Base-by-base conservation (phyloP, 2,113 vertebrate genomes). In the Anoplopoma fimbria region DNA sequence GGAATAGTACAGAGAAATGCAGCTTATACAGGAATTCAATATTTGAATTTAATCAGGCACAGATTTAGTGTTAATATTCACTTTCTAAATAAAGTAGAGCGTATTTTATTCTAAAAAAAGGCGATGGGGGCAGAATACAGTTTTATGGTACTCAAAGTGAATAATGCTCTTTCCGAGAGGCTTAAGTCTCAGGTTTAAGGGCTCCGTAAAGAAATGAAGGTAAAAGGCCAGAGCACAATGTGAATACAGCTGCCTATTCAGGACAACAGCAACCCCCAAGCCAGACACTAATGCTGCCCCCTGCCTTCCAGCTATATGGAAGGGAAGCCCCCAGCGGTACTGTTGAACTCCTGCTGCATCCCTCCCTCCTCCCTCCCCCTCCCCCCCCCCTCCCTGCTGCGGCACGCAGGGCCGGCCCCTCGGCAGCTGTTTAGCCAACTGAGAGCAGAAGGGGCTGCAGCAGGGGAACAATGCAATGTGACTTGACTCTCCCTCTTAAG, bases 221-320 rank as follows among this genome's bases (percentile, higher is more conserved):
- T 91, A 64, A 89, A 85, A 77, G 87, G 51, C 45, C 25, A 12
- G 55, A 61, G 23, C 79, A 89, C 77, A 87, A 84, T 88, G 90
- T 87, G 91, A 93, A 92, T 93, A 89, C 90, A 93, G 93, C 93
- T 94, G 92, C 82, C 88, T 82, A 77, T 93, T 91, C 77, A 93
- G 73, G 79, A 67, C 47, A 75, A 61, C 69, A 19, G n/a, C 76
- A 86, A 79, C 69, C 85, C 62, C 81, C 75, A 6, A 19, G 23
- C 31, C 60, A 88, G 63, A 82, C 84, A 70, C 85, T 75, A 77
- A 85, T 74, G 71, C 82, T 81, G 75, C 84, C 92, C 90, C 87
- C 90, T 87, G 87, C 90, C 86, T 64, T 83, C 70, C 68, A 81
- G 84, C 78, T 36, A 75, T 36, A 73, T 55, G 79, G 77, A 92